Conservation (phyloP, 92 coral and sea anemone species). For the Porites rus region DNA sequence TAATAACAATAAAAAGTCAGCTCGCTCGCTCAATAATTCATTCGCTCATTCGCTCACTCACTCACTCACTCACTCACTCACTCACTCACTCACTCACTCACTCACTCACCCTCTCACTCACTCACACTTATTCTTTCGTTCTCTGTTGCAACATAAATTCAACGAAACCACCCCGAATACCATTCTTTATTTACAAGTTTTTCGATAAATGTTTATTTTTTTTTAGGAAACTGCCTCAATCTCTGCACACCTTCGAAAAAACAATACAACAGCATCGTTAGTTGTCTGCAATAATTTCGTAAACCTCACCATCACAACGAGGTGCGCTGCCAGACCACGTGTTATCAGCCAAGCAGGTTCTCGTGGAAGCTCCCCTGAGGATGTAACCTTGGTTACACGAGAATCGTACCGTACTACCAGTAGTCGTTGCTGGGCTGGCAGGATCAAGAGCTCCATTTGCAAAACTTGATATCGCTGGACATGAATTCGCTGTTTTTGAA, state of each 20-base stretch:
- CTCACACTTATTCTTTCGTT: too few species aligned
- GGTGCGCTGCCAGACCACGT: constrained; percentile 87
- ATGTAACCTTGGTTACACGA: constrained; percentile 80
- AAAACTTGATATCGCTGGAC: constrained; percentile 78
- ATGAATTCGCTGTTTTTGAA: constrained; percentile 53
- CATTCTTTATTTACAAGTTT: too few species aligned
- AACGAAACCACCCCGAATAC: too few species aligned
- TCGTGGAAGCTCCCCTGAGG: constrained; percentile 73
- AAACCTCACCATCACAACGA: constrained; percentile 74
- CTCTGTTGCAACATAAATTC: too few species aligned
- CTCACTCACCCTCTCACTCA: too few species aligned
- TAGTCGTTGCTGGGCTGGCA: constrained; percentile 48
- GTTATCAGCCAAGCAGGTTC: constrained; percentile 89
- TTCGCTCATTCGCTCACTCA: too few species aligned
- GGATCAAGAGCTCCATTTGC: constrained; percentile 74
- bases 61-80: too few species aligned
- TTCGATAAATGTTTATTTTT: too few species aligned
- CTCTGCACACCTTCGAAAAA: not conserved
- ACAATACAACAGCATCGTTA: not conserved
- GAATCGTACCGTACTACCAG: constrained; percentile 70
- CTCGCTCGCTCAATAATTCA: too few species aligned
- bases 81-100: too few species aligned
- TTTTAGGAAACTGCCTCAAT: too few species aligned
- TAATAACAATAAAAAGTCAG: not conserved
- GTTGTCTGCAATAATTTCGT: not conserved